Percentiles rank a stretch among this genome's conserved stretches.
phyloP scores from a whole-genome alignment of 2,888 invertebrate genomes.

The Parnassius mnemosyne region DNA sequence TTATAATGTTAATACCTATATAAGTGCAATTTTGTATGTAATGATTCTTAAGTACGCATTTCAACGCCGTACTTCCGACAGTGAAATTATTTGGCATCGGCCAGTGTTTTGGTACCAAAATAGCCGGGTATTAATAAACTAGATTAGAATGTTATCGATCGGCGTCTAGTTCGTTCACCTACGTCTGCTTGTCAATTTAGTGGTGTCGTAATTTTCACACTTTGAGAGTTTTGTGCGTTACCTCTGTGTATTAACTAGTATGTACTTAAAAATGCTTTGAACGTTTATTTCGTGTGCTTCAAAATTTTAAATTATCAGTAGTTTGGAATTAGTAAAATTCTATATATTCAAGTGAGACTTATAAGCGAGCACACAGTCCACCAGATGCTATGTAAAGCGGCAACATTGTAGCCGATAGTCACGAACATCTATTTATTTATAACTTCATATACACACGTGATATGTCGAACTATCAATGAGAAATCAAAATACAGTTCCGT shows the following conservation, averaged over 20 bases:
- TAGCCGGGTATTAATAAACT: slow-evolving; percentile 57
- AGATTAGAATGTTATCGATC: slow-evolving; percentile 57
- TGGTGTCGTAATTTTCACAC: slow-evolving; percentile 27
- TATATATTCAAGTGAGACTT: too few species aligned
- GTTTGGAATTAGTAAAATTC: too few species aligned
- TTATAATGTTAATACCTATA: too few species aligned
- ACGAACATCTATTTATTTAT: too few species aligned
- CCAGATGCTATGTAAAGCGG: too few species aligned
- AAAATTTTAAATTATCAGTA: background rate
- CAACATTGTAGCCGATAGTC: too few species aligned
- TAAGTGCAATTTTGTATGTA: background rate
- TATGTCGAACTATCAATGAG: too few species aligned
- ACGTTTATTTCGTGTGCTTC: background rate
- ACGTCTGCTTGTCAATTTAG: slow-evolving; percentile 31
- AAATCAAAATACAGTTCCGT: too few species aligned
- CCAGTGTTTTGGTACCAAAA: slow-evolving; percentile 46
- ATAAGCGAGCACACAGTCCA: too few species aligned
- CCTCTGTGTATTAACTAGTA: too few species aligned
- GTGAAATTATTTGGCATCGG: slow-evolving; percentile 67
- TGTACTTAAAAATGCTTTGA: background rate
- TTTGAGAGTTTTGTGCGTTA: background rate
- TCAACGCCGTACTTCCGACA: slow-evolving; percentile 53
- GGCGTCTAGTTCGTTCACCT: slow-evolving; percentile 58
- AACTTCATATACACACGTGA: too few species aligned
- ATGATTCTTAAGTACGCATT: background rate